Percentiles rank a stretch among this genome's conserved stretches.
Conservation (phyloP, 2,888 invertebrate genomes). For the Drepanosiphum platanoidis region DNA sequence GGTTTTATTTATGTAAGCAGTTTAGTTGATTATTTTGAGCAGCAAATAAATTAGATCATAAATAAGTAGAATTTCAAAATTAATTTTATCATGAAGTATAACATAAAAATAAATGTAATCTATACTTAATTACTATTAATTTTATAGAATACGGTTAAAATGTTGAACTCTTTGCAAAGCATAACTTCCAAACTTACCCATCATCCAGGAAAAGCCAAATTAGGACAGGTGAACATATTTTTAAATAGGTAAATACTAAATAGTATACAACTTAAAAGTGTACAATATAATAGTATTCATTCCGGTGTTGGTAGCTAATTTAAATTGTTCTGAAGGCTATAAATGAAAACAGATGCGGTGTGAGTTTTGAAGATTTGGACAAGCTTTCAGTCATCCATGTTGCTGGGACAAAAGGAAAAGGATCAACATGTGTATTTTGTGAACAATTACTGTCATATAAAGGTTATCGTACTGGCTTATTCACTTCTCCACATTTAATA, state of each 20-base stretch:
- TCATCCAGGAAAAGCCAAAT: slow-evolving; percentile 35
- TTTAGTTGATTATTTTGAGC: not conserved
- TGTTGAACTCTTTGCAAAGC: slow-evolving; percentile 57
- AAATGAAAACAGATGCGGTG: slow-evolving; percentile 63
- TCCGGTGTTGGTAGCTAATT: slow-evolving; percentile 31
- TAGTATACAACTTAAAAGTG: slow-evolving; percentile 8
- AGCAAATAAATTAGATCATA: not conserved
- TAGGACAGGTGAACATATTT: slow-evolving; percentile 42
- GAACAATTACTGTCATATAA: slow-evolving; percentile 87
- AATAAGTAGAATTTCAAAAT: not conserved
- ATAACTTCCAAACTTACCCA: not conserved
- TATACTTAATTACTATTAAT: not conserved
- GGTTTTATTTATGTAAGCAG: too few relatives aligned
- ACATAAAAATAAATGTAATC: not conserved
- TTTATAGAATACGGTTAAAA: slow-evolving; percentile 47
- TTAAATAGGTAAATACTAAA: slow-evolving; percentile 60
- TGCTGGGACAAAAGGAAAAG: slow-evolving; percentile 98
- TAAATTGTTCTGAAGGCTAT: slow-evolving; percentile 54
- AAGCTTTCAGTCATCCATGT: slow-evolving; percentile 88
- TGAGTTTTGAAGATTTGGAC: slow-evolving; percentile 63
- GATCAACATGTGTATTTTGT: slow-evolving; percentile 91
- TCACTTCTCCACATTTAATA: slow-evolving; percentile 94
- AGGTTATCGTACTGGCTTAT: slow-evolving; percentile 91
- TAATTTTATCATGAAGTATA: not conserved
- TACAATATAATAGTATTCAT: slow-evolving; percentile 22